Evolutionary conservation across 2,797 vertebrate genomes (phyloP).

Genomic region (Gymnodraco acuticeps): DNA sequence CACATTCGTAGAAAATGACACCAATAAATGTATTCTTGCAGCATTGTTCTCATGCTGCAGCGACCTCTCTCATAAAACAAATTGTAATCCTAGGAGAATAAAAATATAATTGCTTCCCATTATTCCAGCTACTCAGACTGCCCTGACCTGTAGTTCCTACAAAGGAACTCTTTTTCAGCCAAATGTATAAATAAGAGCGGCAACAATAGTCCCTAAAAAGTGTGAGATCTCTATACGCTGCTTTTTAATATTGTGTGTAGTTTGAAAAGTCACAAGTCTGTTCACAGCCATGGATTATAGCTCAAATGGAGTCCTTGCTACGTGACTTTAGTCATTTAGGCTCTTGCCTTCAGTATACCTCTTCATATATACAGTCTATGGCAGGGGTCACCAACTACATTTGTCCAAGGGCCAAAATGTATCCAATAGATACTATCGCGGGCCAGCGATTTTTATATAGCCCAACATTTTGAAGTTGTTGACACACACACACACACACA

Average conservation of each 20-base stretch:
- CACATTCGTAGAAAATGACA: too few species aligned
- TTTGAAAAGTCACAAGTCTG: constrained; percentile 39
- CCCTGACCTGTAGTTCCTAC: background rate
- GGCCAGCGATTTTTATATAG: too few species aligned
- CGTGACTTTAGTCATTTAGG: constrained; percentile 48
- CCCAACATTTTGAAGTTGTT: too few species aligned
- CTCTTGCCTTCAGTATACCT: background rate
- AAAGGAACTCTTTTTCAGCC: background rate
- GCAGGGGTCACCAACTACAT: too few species aligned
- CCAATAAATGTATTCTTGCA: background rate
- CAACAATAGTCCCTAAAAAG: background rate
- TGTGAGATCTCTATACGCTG: constrained; percentile 21
- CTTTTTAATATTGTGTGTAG: constrained; percentile 29
- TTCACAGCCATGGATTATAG: constrained; percentile 39
- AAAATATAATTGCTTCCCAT: background rate
- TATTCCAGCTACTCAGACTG: background rate
- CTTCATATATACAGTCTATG: too few species aligned
- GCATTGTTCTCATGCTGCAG: background rate
- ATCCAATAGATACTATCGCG: too few species aligned
- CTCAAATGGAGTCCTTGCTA: constrained; percentile 45
- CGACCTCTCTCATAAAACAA: too few species aligned
- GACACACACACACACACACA: too few species aligned
- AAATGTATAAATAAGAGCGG: background rate
- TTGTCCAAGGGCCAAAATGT: too few species aligned
- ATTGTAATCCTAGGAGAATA: too few species aligned